Evolutionary conservation across 2,888 invertebrate species (phyloP), one percentile per base, ranked within the genome.

Genomic region (Acanthopleura granulata): DNA sequence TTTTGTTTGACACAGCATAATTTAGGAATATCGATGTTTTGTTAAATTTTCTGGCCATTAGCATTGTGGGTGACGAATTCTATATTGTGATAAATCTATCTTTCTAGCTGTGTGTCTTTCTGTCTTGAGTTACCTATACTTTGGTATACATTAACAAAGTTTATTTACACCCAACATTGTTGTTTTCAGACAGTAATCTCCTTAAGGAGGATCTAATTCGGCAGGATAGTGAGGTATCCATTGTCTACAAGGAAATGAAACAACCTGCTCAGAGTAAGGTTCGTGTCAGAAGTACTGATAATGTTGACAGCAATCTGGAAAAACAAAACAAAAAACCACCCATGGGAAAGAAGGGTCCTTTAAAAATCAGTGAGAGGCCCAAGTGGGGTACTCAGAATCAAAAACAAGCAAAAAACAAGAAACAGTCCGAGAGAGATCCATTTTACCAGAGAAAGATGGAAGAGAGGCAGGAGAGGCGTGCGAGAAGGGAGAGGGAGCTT

Each of bases 341-440:
- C 25, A 27, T 16, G 72, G 77, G 18, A 73, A 49, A 49, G 71
- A 72, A 66, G 29, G 66, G 66, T 1, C 66, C 66, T 1, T 6
- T 66, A 27, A 66, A 66, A 66, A 27, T 66, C 25, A 27, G 22
- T 25, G 83, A 81, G 61, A 82, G 81, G 70, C 84, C 85, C 0
- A 79, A 75, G 50, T 88, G 88, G 87, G 86, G 87, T 62, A 85
- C 84, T 74, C 83, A 83, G 72, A 86, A 87, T 73, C 78, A 78
- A 51, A 76, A 77, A 51, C 73, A 76, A 70, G 83, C 77, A 76
- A 82, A 79, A 73, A 78, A 82, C 0, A 75, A 80, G 50, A 89
- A 88, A 77, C 87, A 89, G 76, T 89, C 89, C 0, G 88, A 89
- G 76, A 84, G 81, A 75, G 89, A 89, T 77, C 87, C 86, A n/a